A percentile compares a stretch with the other conserved stretches of the same genome.
phyloP scores from a whole-genome alignment of 2,888 invertebrate genomes.

The Dynastes tityus region DNA sequence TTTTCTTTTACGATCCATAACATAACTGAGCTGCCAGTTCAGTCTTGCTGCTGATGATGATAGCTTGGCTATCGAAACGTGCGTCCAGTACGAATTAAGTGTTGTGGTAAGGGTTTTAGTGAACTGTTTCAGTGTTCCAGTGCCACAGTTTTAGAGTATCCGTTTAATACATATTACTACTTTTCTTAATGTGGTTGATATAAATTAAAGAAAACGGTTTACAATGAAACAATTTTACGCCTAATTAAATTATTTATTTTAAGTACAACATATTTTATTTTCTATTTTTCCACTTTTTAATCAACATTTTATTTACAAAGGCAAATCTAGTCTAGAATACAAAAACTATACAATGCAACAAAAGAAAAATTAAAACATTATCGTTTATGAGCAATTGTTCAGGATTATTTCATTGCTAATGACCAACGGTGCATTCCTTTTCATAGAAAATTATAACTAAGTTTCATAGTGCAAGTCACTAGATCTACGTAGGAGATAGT shows the following conservation, averaged over 20 bases:
- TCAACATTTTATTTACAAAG: slow-evolving; percentile 49
- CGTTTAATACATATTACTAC: no score
- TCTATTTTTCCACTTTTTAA: slow-evolving; percentile 39
- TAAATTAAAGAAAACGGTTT: no score
- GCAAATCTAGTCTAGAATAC: slow-evolving; percentile 42
- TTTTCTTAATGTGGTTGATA: no score
- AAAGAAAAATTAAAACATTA: slow-evolving; percentile 44
- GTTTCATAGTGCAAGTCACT: neutral
- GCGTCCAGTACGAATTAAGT: no score
- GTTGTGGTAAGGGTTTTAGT: no score
- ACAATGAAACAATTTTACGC: neutral
- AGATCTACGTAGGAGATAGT: slow-evolving; percentile 4
- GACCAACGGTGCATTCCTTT: neutral
- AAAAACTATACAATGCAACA: slow-evolving; percentile 42
- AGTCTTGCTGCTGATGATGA: no score
- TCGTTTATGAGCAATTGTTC: slow-evolving; percentile 51
- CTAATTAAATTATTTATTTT: slow-evolving; percentile 46
- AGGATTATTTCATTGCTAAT: slow-evolving; percentile 39
- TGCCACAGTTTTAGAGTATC: no score
- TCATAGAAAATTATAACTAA: neutral
- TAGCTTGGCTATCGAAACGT: no score
- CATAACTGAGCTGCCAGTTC: no score
- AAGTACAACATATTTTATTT: slow-evolving; percentile 45
- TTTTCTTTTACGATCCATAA: no score
- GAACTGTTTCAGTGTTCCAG: no score